Conservation (phyloP, 2,888 invertebrate species). For the Mimas tiliae region DNA sequence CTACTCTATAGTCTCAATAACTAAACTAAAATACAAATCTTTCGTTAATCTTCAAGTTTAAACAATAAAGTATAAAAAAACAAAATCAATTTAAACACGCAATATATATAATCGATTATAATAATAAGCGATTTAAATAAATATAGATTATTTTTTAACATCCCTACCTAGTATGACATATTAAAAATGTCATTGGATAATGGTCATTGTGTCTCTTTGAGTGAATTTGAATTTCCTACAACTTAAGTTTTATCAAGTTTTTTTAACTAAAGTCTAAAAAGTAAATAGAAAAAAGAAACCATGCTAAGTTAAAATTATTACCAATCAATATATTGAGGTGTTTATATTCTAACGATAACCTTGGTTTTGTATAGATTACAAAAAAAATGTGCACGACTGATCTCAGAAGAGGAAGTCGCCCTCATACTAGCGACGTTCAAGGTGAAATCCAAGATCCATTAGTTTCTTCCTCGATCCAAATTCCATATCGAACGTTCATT, state of each 20-base stretch:
- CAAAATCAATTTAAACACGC: too few relatives aligned
- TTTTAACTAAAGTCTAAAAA: background rate
- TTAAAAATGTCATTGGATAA: too few relatives aligned
- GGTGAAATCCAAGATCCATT: conserved; percentile 76
- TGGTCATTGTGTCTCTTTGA: conserved; percentile 6
- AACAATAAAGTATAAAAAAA: too few relatives aligned
- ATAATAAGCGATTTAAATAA: too few relatives aligned
- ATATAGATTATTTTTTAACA: too few relatives aligned
- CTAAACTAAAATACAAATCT: too few relatives aligned
- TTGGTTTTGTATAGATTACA: conserved; percentile 15
- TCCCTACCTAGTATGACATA: too few relatives aligned
- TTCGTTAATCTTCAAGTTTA: too few relatives aligned
- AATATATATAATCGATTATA: too few relatives aligned
- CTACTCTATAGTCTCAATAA: too few relatives aligned
- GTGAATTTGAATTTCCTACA: conserved; percentile 6
- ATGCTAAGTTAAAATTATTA: conserved; percentile 2
- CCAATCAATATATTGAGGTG: background rate
- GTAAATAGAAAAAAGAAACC: background rate
- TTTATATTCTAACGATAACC: conserved; percentile 3
- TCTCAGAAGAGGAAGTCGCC: conserved; percentile 45
- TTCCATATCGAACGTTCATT: conserved; percentile 48
- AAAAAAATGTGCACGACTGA: conserved; percentile 54
- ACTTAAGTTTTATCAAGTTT: background rate
- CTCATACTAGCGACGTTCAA: conserved; percentile 46
- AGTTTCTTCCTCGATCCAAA: conserved; percentile 68